phyloP scores from a whole-genome alignment of 2,888 invertebrate genomes.

The Lasioglossum calceatum region DNA sequence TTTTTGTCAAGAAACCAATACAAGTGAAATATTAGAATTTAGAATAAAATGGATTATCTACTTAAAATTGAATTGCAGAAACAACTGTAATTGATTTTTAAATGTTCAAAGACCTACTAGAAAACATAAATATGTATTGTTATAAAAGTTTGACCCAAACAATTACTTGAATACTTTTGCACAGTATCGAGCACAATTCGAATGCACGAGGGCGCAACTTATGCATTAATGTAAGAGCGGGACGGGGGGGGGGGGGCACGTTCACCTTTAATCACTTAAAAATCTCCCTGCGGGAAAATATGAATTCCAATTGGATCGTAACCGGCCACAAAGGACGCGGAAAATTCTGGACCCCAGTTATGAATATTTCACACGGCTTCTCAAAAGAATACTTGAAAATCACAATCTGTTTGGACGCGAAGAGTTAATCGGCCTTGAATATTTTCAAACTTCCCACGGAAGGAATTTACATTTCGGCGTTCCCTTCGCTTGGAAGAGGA shows the following conservation, averaged over 20 bases:
- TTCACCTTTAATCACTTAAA: not conserved
- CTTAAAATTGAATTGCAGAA: no score
- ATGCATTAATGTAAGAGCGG: not conserved
- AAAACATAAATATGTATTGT: no score
- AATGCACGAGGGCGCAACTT: not conserved
- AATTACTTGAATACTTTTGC: no score
- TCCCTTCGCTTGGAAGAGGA: not conserved
- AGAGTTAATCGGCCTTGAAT: not conserved
- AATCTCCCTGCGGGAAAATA: not conserved
- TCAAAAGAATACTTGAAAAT: slow-evolving; percentile 6
- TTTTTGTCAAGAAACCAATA: no score
- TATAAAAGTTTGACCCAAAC: no score
- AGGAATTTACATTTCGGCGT: not conserved
- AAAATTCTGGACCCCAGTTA: not conserved
- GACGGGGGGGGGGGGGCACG: no score
- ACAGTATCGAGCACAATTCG: not conserved
- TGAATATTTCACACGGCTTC: slow-evolving; percentile 1
- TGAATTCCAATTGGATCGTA: not conserved
- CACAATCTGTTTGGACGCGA: not conserved
- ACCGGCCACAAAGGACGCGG: not conserved
- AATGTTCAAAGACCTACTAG: no score
- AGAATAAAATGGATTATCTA: no score
- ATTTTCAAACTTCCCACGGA: not conserved
- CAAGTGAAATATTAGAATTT: no score
- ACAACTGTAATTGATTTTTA: no score